Evolutionary conservation across 2,797 vertebrate species (phyloP).

Genomic region (Eulemur albifrons): DNA sequence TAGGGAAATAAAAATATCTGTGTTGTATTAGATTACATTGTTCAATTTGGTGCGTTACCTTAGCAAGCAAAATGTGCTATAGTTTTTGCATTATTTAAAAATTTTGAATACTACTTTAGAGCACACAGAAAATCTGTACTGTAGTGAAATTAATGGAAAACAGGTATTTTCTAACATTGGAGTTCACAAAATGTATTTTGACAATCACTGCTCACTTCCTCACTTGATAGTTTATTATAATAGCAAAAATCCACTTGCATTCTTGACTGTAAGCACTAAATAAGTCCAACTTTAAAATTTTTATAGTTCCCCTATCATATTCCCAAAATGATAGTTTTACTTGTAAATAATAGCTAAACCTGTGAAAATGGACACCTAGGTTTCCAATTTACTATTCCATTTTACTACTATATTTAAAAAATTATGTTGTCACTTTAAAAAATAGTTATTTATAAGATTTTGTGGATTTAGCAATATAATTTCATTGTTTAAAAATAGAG

Average conservation of each 20-base stretch:
- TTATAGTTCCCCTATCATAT: background rate
- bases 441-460: background rate
- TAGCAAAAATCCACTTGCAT: background rate
- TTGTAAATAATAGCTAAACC: background rate
- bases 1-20: conserved; percentile 70
- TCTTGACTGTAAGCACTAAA: background rate
- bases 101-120: conserved; percentile 8
- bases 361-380: background rate
- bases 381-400: background rate
- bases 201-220: background rate
- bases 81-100: conserved; percentile 1
- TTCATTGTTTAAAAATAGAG: background rate
- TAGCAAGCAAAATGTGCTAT: background rate
- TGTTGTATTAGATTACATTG: conserved; percentile 76
- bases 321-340: background rate
- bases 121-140: background rate
- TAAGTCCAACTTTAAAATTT: background rate
- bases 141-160: conserved; percentile 42
- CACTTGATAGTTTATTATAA: conserved; percentile 2
- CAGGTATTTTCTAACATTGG: background rate
- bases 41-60: conserved; percentile 71
- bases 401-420: background rate
- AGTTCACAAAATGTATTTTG: conserved; percentile 12
- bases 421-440: background rate
- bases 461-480: background rate